Evolutionary conservation across 2,113 vertebrate species (phyloP).

Genomic region (Melospiza melodia): DNA sequence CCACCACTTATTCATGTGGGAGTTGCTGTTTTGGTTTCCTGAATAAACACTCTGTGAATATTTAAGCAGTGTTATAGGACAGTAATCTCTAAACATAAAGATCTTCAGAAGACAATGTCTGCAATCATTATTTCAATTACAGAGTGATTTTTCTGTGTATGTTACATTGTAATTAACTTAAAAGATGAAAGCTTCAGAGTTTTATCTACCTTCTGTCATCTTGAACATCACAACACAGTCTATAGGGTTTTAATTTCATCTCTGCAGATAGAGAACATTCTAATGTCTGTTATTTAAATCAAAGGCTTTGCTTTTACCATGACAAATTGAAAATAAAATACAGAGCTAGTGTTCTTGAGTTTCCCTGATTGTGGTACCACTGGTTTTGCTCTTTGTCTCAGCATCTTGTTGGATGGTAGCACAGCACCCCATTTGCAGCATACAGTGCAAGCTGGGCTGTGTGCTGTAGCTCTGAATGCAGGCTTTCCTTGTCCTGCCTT

Average conservation of each 20-base stretch:
- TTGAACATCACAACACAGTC: constrained; percentile 51
- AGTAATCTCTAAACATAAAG: constrained; percentile 46
- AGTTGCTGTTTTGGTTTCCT: constrained; percentile 19
- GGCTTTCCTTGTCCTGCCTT: background rate
- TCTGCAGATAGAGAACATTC: constrained; percentile 47
- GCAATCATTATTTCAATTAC: constrained; percentile 47
- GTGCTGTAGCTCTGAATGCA: background rate
- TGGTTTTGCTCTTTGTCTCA: constrained; percentile 48
- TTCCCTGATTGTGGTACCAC: constrained; percentile 41
- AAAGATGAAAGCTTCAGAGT: constrained; percentile 76
- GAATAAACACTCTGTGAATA: constrained; percentile 25
- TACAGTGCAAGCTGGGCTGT: background rate
- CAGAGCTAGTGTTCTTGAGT: constrained; percentile 50
- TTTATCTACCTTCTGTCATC: constrained; percentile 68
- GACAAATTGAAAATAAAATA: constrained; percentile 35
- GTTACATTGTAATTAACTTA: constrained; percentile 44
- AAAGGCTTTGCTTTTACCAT: constrained; percentile 70
- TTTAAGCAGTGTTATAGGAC: background rate
- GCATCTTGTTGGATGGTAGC: background rate
- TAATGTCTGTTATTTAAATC: constrained; percentile 67
- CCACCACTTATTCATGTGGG: background rate
- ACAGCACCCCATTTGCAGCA: background rate
- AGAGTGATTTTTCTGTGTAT: constrained; percentile 28
- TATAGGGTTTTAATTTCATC: constrained; percentile 46
- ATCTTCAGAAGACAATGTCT: constrained; percentile 58